phyloP scores from a whole-genome alignment of 2,797 vertebrate species.

The Mormyrus hasselquistii region DNA sequence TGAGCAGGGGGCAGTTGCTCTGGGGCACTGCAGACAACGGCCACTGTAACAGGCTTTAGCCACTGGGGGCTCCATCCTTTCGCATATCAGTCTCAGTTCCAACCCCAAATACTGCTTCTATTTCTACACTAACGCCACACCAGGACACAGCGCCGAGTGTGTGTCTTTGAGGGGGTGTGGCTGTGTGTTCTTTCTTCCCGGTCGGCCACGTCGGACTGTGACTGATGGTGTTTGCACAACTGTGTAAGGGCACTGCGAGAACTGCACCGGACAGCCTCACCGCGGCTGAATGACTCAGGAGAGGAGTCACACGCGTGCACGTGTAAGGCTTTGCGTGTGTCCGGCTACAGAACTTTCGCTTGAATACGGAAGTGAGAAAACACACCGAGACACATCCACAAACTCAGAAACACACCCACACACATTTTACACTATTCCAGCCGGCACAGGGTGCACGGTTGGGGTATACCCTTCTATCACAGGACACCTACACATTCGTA shows the following conservation, averaged over 20 bases:
- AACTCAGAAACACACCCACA: not conserved
- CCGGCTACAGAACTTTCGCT: not conserved
- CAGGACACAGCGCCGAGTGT: not conserved
- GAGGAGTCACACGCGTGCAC: not conserved
- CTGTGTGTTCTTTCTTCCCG: not conserved
- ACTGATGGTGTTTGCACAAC: conserved; percentile 29
- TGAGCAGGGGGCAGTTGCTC: not conserved
- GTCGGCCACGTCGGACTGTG: not conserved
- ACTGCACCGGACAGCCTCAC: not conserved
- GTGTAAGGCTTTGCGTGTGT: not conserved
- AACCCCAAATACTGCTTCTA: not conserved
- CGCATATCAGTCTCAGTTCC: not conserved
- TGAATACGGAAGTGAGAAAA: not conserved
- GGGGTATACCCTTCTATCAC: not conserved
- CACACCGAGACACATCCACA: not conserved
- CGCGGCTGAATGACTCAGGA: not conserved
- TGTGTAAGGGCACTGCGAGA: not conserved
- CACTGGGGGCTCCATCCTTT: not conserved
- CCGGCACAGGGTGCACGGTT: not conserved
- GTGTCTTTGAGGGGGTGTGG: not conserved
- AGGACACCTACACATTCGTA: not conserved
- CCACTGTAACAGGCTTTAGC: not conserved
- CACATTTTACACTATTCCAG: not conserved
- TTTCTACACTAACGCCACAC: not conserved
- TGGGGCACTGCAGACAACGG: not conserved